A percentile compares a stretch with the other conserved stretches of the same genome.
These are phyloP conservation scores for Chirona hameri DNA, from an alignment of 2,888 invertebrate species.

Conservation along the genomic window DNA sequence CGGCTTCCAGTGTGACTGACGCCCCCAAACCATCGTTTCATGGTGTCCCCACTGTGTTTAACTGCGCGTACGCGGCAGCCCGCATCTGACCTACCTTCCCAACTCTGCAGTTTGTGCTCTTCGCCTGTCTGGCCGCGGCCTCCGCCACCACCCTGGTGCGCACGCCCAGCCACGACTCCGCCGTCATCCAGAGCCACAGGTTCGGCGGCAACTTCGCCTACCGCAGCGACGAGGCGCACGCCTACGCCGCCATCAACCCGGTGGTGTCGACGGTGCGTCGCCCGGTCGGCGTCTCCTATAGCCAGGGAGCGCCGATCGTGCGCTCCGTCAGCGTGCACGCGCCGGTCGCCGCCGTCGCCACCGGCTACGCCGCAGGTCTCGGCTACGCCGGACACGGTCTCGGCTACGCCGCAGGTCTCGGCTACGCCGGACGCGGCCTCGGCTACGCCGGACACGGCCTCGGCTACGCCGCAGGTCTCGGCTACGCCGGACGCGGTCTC, in stretches of 20 bases:
- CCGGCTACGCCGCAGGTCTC: too few species aligned
- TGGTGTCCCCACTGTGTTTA: too few species aligned
- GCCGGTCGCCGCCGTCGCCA: slow-evolving; percentile 42
- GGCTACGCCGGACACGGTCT: too few species aligned
- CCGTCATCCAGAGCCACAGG: slow-evolving; percentile 53
- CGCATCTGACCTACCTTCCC: too few species aligned
- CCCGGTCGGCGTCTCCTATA: slow-evolving; percentile 48
- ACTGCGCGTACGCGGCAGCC: too few species aligned
- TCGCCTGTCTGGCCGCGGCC: slow-evolving; percentile 38
- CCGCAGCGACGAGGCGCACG: slow-evolving; percentile 54
- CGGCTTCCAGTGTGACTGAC: too few species aligned
- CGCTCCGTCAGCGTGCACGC: slow-evolving; percentile 51
- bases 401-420: too few species aligned
- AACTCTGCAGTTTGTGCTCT: slow-evolving; percentile 29
- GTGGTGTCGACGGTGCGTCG: slow-evolving; percentile 43
- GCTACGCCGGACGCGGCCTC: too few species aligned
- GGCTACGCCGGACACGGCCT: too few species aligned
- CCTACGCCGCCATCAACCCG: slow-evolving; percentile 51
- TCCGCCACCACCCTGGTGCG: slow-evolving; percentile 44
- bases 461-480: too few species aligned
- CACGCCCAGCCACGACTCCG: slow-evolving; percentile 53
- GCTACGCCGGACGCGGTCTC: too few species aligned
- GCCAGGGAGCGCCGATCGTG: slow-evolving; percentile 42
- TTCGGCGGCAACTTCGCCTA: slow-evolving; percentile 57
- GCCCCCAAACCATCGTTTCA: too few species aligned